A percentile compares a stretch with the other conserved stretches of the same genome.
Evolutionary conservation across 2,113 vertebrate species (phyloP).

Genomic region (Coturnix japonica): DNA sequence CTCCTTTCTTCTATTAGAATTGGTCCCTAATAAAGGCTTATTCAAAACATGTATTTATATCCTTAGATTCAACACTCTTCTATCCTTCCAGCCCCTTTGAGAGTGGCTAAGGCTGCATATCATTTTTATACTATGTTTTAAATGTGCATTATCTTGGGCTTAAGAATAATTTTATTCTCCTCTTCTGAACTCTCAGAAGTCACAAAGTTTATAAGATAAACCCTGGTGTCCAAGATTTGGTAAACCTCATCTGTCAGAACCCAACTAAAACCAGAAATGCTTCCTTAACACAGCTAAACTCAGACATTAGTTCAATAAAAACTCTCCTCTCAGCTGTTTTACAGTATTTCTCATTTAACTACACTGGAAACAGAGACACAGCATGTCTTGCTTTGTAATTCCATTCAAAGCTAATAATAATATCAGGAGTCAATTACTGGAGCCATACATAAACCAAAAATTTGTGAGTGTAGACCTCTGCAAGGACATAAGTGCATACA

Average conservation of each 20-base stretch:
- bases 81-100: not conserved
- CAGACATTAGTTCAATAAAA: not conserved
- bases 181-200: not conserved
- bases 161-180: not conserved
- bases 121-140: not conserved
- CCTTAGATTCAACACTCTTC: not conserved
- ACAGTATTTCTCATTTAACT: not conserved
- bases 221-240: not conserved
- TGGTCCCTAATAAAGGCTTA: constrained; percentile 22
- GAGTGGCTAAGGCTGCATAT: not conserved
- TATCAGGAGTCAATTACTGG: not conserved
- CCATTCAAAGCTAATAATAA: not conserved
- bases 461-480: not conserved
- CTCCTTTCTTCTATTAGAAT: not conserved
- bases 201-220: not conserved
- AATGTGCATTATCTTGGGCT: not conserved
- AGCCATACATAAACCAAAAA: not conserved
- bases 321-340: not conserved
- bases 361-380: not conserved
- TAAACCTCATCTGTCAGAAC: not conserved
- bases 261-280: not conserved
- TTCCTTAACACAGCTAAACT: not conserved
- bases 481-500: not conserved
- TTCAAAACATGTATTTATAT: constrained; percentile 21
- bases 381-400: not conserved